Evolutionary conservation across 2,888 invertebrate genomes (phyloP).

Genomic region (Netelia virgata): DNA sequence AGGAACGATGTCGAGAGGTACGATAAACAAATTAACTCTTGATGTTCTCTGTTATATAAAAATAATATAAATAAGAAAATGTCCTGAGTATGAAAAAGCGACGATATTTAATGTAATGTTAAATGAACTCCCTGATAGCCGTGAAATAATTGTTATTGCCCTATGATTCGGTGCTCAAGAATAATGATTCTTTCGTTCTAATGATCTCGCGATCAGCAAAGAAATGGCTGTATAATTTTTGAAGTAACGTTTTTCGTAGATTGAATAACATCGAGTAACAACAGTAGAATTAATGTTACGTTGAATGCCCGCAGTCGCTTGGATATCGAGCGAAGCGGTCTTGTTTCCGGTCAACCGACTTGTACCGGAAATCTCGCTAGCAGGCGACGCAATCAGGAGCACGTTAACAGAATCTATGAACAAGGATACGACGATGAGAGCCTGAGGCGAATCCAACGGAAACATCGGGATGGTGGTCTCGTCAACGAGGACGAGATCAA

Average conservation of each 20-base stretch:
- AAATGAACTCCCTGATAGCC: too few relatives aligned
- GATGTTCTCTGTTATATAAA: background rate
- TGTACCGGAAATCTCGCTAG: slow-evolving; percentile 76
- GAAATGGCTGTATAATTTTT: too few relatives aligned
- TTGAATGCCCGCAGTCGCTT: slow-evolving; percentile 63
- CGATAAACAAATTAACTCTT: slow-evolving; percentile 9
- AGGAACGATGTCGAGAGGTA: slow-evolving; percentile 77
- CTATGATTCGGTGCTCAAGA: background rate
- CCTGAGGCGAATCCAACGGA: slow-evolving; percentile 63
- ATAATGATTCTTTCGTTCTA: background rate
- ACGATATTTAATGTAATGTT: too few relatives aligned
- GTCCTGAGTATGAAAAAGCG: too few relatives aligned
- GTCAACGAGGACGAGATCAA: slow-evolving; percentile 47
- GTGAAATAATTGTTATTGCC: background rate
- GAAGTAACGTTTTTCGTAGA: too few relatives aligned
- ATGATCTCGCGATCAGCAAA: background rate
- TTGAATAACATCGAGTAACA: background rate
- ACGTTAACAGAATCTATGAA: slow-evolving; percentile 56
- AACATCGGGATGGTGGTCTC: slow-evolving; percentile 58
- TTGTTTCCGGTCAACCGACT: slow-evolving; percentile 82
- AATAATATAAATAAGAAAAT: too few relatives aligned
- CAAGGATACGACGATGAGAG: slow-evolving; percentile 66
- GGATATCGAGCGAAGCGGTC: slow-evolving; percentile 70
- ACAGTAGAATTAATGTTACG: slow-evolving; percentile 8
- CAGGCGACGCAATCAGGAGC: slow-evolving; percentile 47